These are phyloP conservation scores for Cheiracanthium punctorium DNA, from an alignment of 2,888 invertebrate species.

Conservation along the genomic window DNA sequence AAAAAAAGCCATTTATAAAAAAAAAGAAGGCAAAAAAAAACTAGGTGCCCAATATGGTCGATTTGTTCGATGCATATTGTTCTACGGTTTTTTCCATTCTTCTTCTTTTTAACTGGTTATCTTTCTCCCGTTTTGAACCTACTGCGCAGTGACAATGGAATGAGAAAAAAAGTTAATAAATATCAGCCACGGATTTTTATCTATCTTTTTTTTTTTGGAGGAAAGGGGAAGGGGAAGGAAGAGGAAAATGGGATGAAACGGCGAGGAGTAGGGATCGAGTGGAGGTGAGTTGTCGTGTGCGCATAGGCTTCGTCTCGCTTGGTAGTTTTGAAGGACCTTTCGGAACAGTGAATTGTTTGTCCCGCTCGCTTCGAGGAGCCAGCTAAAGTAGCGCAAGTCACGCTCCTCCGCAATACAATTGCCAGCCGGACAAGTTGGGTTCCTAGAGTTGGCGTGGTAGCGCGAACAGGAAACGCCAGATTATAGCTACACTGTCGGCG, in stretches of 20 bases:
- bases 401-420: constrained; percentile 53
- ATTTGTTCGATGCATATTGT: constrained; percentile 46
- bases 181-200: constrained; percentile 38
- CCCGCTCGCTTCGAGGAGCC: constrained; percentile 49
- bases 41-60: constrained; percentile 41
- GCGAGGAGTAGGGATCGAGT: constrained; percentile 17
- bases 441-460: constrained; percentile 32
- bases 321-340: constrained; percentile 63
- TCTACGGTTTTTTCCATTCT: constrained; percentile 16
- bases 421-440: constrained; percentile 6
- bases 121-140: constrained; percentile 1
- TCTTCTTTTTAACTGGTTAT: constrained; percentile 13
- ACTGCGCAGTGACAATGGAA: constrained; percentile 35
- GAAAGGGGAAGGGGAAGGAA: constrained; percentile 12
- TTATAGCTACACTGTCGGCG: too few relatives aligned
- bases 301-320: constrained; percentile 50
- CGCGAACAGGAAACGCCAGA: background rate
- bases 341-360: constrained; percentile 55
- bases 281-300: constrained; percentile 48
- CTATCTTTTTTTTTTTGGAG: constrained; percentile 15
- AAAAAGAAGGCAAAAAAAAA: too few relatives aligned
- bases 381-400: constrained; percentile 56
- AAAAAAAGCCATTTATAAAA: constrained; percentile 29
- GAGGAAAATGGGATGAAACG: background rate
- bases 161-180: constrained; percentile 36